These are phyloP conservation scores for Drosophila kikkawai DNA, from an alignment of 1,140 invertebrate species.

Conservation along the genomic window DNA sequence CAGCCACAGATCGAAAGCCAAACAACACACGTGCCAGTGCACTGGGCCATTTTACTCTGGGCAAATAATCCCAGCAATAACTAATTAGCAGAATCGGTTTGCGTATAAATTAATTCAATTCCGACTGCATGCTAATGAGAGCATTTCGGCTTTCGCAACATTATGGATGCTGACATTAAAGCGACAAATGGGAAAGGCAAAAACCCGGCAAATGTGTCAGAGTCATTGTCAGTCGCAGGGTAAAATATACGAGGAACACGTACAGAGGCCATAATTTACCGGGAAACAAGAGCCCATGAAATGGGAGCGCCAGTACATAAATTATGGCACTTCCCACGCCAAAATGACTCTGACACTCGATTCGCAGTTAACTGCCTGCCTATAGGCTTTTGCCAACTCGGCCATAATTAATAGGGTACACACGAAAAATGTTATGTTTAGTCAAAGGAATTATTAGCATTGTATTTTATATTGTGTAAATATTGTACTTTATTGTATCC, in stretches of 20 bases:
- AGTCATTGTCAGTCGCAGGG: conserved; percentile 40
- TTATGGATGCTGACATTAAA: conserved; percentile 52
- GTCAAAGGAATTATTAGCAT: not conserved
- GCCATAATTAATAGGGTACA: conserved; percentile 23
- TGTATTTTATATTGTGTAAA: not conserved
- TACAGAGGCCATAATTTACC: conserved; percentile 57
- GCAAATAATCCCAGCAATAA: conserved; percentile 50
- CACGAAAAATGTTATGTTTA: not conserved
- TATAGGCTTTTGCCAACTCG: conserved; percentile 20
- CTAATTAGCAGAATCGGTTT: conserved; percentile 51
- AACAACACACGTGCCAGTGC: conserved; percentile 35
- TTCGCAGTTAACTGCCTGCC: conserved; percentile 17
- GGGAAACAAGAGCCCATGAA: conserved; percentile 55
- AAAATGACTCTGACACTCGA: conserved; percentile 33
- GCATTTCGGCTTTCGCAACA: conserved; percentile 22
- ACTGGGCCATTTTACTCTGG: conserved; percentile 14
- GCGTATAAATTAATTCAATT: conserved; percentile 63
- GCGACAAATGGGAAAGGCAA: conserved; percentile 9
- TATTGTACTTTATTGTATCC: too few relatives aligned
- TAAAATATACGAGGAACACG: conserved; percentile 41
- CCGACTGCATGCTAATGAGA: conserved; percentile 35
- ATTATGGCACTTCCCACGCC: conserved; percentile 44
- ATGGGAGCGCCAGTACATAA: conserved; percentile 66
- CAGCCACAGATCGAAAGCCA: conserved; percentile 23
- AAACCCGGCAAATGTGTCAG: conserved; percentile 41